Evolutionary conservation across 1,140 invertebrate genomes (phyloP).

Genomic region (Drosophila bipectinata): DNA sequence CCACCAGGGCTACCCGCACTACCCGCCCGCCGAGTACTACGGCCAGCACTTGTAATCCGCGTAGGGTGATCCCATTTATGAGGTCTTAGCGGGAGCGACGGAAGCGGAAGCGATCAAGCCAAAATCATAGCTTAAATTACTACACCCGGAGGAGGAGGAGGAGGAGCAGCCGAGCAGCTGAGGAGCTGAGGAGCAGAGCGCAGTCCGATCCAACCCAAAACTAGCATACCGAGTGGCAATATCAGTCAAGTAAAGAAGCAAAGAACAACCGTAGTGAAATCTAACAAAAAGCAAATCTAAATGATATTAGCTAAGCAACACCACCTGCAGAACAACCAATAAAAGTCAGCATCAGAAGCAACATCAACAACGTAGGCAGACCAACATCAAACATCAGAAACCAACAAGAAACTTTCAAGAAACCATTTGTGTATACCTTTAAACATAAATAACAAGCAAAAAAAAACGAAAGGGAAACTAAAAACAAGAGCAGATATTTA

Average conservation of each 20-base stretch:
- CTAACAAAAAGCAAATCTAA: conserved; percentile 15
- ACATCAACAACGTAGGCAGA: conserved; percentile 34
- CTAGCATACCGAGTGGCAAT: conserved; percentile 66
- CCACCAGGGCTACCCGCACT: conserved; percentile 95
- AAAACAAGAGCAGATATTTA: conserved; percentile 68
- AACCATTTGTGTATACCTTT: conserved; percentile 79
- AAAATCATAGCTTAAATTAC: conserved; percentile 80
- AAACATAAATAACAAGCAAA: conserved; percentile 56
- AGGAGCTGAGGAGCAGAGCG: conserved; percentile 14
- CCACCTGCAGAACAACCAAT: conserved; percentile 34
- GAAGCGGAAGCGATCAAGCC: conserved; percentile 65
- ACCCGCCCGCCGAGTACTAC: conserved; percentile 94
- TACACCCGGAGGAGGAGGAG: conserved; percentile 43
- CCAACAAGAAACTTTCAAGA: conserved; percentile 53
- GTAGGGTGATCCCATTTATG: conserved; percentile 25
- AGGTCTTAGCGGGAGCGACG: conserved; percentile 2
- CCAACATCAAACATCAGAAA: conserved; percentile 18
- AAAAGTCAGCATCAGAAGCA: neutral
- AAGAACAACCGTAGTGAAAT: conserved; percentile 61
- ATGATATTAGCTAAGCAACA: conserved; percentile 72
- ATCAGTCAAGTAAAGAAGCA: conserved; percentile 70
- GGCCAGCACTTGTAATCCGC: conserved; percentile 93
- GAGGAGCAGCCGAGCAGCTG: neutral
- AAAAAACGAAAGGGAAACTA: conserved; percentile 40
- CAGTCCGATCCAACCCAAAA: conserved; percentile 40